These are phyloP conservation scores for Ips typographus DNA, from an alignment of 1,140 invertebrate genomes.

Conservation along the genomic window DNA sequence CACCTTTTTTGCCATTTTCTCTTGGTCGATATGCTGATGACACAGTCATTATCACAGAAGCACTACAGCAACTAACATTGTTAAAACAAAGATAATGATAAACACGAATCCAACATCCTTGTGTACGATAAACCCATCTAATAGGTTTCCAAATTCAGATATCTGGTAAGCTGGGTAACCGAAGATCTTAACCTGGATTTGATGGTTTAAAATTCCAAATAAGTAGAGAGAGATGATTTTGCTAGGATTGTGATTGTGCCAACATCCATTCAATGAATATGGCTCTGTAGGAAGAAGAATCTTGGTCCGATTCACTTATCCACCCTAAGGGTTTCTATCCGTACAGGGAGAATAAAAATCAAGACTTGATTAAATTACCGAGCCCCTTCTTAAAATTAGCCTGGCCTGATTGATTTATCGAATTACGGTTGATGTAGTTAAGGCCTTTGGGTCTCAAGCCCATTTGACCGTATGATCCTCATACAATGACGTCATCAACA, in stretches of 20 bases:
- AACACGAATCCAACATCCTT: no score
- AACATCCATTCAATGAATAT: background rate
- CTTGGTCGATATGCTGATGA: background rate
- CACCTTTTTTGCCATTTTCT: background rate
- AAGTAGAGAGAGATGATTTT: background rate
- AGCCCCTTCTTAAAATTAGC: slow-evolving; percentile 18
- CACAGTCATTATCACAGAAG: background rate
- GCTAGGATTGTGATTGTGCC: background rate
- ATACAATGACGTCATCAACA: slow-evolving; percentile 20
- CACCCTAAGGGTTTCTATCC: no score
- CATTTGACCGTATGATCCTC: slow-evolving; percentile 15
- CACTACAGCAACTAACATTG: background rate
- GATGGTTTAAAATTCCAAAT: background rate
- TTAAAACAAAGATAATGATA: no score
- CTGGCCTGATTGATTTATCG: slow-evolving; percentile 24
- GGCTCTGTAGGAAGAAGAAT: background rate
- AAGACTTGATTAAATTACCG: background rate
- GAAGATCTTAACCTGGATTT: background rate
- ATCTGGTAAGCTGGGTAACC: background rate
- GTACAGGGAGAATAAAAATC: no score
- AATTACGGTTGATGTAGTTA: slow-evolving; percentile 27
- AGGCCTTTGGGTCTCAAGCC: slow-evolving; percentile 6
- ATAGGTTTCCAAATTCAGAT: background rate
- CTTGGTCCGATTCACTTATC: slow-evolving; percentile 1
- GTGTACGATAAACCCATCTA: no score